These are phyloP conservation scores for Diachasma alloeum DNA, from an alignment of 1,140 invertebrate genomes.

Conservation along the genomic window DNA sequence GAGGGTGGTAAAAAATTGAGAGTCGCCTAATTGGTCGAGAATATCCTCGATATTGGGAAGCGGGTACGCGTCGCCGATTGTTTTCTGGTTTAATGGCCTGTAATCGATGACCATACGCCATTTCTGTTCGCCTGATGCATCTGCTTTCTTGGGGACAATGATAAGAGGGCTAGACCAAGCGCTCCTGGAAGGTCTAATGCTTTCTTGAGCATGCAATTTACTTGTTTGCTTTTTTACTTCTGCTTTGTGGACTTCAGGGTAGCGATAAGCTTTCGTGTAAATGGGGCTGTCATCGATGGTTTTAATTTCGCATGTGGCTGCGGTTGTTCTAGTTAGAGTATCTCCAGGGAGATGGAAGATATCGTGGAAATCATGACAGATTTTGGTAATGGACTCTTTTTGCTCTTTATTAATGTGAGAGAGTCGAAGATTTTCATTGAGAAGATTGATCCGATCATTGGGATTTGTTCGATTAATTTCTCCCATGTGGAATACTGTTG, in stretches of 20 bases:
- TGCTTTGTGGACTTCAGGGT: conserved; percentile 13
- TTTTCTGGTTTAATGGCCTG: not conserved
- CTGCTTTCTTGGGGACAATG: conserved; percentile 2
- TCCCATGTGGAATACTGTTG: not conserved
- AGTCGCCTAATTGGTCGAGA: conserved; percentile 8
- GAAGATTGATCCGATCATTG: not conserved
- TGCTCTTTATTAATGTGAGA: conserved; percentile 18
- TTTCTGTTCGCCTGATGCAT: conserved; percentile 8
- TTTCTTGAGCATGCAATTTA: not conserved
- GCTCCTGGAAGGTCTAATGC: conserved; percentile 9
- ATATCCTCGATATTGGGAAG: conserved; percentile 13
- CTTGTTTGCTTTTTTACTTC: conserved; percentile 12
- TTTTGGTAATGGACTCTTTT: not conserved
- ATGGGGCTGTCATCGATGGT: not conserved
- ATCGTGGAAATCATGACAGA: conserved; percentile 2
- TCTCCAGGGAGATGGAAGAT: conserved; percentile 17
- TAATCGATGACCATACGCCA: conserved; percentile 19
- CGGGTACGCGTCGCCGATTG: conserved; percentile 12
- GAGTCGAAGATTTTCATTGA: conserved; percentile 9
- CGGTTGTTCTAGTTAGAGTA: not conserved
- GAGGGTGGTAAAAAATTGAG: not conserved
- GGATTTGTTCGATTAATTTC: not conserved
- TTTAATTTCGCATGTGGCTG: not conserved
- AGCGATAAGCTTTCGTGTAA: conserved; percentile 16
- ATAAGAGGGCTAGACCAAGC: conserved; percentile 12